Conservation (phyloP, 2,113 vertebrate species). For the Phodopus roborovskii region DNA sequence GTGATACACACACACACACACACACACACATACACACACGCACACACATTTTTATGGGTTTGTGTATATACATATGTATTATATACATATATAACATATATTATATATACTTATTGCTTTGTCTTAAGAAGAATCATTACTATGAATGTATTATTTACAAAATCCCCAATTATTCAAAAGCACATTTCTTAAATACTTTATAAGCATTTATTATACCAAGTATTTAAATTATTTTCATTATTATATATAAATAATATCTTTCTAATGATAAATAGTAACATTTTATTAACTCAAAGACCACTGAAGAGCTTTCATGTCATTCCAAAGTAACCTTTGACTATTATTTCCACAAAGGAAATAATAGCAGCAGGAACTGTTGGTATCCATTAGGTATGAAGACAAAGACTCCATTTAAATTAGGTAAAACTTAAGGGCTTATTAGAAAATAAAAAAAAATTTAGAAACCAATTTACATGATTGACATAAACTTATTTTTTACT, state of each 20-base stretch:
- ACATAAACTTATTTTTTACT: not conserved
- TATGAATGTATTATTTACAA: slow-evolving; percentile 59
- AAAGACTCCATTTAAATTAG: slow-evolving; percentile 17
- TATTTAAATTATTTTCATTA: slow-evolving; percentile 65
- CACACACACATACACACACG: too few species aligned
- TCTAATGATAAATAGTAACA: slow-evolving; percentile 52
- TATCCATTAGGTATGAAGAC: not conserved
- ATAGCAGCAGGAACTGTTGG: not conserved
- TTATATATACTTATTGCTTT: slow-evolving; percentile 53
- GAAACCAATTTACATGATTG: not conserved
- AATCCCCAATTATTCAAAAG: slow-evolving; percentile 26
- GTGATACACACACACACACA: too few species aligned
- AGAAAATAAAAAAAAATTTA: not conserved
- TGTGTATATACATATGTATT: too few species aligned
- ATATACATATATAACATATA: slow-evolving; percentile 54
- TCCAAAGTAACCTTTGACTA: slow-evolving; percentile 3
- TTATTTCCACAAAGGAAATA: slow-evolving; percentile 28
- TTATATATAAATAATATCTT: slow-evolving; percentile 62
- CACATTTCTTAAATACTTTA: slow-evolving; percentile 39
- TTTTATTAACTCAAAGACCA: slow-evolving; percentile 28
- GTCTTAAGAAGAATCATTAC: slow-evolving; percentile 55
- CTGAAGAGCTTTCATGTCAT: not conserved
- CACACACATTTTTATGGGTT: too few species aligned
- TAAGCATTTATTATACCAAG: not conserved
- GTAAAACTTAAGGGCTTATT: not conserved